Conservation (phyloP, 2,888 invertebrate species). For the Orthosia gothica region DNA sequence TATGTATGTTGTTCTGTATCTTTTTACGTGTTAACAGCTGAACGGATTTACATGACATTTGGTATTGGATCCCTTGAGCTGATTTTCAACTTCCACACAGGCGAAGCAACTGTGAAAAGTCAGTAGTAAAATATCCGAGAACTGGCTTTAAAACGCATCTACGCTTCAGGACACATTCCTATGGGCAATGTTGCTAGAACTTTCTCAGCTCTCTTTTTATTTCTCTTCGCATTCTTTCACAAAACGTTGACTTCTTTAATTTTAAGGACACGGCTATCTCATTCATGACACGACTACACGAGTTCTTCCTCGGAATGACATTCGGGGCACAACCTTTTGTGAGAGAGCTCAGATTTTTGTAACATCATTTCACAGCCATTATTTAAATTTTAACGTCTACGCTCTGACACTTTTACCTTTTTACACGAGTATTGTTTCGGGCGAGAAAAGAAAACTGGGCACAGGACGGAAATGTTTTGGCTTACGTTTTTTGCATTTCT, state of each 20-base stretch:
- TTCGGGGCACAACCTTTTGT: conserved; percentile 3
- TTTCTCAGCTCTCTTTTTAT: neutral
- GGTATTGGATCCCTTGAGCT: too few relatives aligned
- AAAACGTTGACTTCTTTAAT: neutral
- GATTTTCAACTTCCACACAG: too few relatives aligned
- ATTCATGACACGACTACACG: conserved; percentile 37
- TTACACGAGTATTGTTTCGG: conserved; percentile 47
- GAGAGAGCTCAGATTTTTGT: conserved; percentile 35
- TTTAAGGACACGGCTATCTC: conserved; percentile 23
- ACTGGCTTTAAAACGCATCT: neutral
- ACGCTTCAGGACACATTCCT: neutral
- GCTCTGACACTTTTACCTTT: conserved; percentile 43
- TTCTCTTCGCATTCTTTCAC: neutral
- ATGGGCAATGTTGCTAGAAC: neutral
- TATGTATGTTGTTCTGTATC: too few relatives aligned
- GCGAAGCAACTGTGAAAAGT: too few relatives aligned
- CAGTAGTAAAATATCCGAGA: neutral
- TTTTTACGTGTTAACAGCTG: too few relatives aligned
- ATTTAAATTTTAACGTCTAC: conserved; percentile 58
- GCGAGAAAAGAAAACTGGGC: conserved; percentile 29
- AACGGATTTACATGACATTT: too few relatives aligned
- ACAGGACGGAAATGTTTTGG: conserved; percentile 26
- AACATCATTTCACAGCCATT: conserved; percentile 56
- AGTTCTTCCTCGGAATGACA: neutral
- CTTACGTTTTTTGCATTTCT: neutral